Percentiles rank a stretch among this genome's conserved stretches.
Evolutionary conservation across 2,113 vertebrate genomes (phyloP).

Genomic region (Gobio gobio): DNA sequence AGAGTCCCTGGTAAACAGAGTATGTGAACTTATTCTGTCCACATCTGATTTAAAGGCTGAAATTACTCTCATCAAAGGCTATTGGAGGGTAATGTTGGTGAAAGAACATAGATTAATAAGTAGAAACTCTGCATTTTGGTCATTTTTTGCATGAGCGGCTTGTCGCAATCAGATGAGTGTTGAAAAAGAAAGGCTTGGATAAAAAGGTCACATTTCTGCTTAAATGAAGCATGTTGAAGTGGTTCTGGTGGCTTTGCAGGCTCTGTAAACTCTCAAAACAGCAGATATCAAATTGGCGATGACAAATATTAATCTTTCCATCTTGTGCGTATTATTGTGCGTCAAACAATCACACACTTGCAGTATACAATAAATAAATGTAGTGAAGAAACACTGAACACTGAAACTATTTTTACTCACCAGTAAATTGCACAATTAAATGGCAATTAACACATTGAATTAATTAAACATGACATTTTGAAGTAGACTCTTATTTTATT

Average conservation of each 20-base stretch:
- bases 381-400: background rate
- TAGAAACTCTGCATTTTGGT: conserved; percentile 68
- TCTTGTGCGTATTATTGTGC: conserved; percentile 14
- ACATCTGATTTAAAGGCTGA: conserved; percentile 70
- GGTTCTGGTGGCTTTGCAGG: conserved; percentile 27
- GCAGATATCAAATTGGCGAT: background rate
- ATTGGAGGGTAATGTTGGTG: conserved; percentile 70
- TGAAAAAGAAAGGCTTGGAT: conserved; percentile 53
- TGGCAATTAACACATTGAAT: too few relatives aligned
- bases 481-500: too few relatives aligned
- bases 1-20: conserved; percentile 39
- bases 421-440: too few relatives aligned
- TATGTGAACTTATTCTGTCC: conserved; percentile 69
- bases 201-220: conserved; percentile 52
- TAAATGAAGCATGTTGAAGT: conserved; percentile 47
- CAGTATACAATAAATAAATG: background rate
- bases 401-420: too few relatives aligned
- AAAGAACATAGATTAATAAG: conserved; percentile 65
- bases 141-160: conserved; percentile 66
- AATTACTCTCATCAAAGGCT: conserved; percentile 74
- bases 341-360: background rate
- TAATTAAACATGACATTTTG: too few relatives aligned
- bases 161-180: conserved; percentile 49
- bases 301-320: conserved; percentile 30
- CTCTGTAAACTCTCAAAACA: conserved; percentile 29